These are phyloP conservation scores for Alosa alosa DNA, from an alignment of 2,113 vertebrate genomes.

Conservation along the genomic window DNA sequence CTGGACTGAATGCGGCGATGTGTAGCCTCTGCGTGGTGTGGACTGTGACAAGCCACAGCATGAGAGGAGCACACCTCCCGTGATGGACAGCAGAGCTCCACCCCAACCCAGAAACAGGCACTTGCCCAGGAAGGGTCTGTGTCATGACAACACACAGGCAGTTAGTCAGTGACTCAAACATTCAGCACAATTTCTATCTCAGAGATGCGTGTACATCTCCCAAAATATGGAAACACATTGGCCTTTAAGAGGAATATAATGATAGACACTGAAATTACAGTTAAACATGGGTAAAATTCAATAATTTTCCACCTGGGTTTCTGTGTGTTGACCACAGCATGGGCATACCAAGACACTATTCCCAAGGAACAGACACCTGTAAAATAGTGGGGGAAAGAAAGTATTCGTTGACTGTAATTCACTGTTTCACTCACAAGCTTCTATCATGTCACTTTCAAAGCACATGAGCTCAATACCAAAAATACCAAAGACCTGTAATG, in stretches of 20 bases:
- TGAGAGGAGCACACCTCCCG: constrained; percentile 82
- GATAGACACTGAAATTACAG: neutral
- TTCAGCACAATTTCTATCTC: neutral
- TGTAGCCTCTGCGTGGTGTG: neutral
- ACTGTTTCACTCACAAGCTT: neutral
- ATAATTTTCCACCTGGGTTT: neutral
- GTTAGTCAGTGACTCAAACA: neutral
- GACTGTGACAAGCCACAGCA: constrained; percentile 53
- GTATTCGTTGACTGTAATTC: neutral
- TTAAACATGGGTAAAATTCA: neutral
- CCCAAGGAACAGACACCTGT: constrained; percentile 78
- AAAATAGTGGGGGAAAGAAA: constrained; percentile 10
- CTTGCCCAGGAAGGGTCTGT: constrained; percentile 84
- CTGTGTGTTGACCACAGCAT: constrained; percentile 61
- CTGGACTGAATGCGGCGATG: neutral
- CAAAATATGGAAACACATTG: neutral
- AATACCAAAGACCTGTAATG: neutral
- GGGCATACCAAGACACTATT: constrained; percentile 85
- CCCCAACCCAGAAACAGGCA: constrained; percentile 87
- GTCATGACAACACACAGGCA: neutral
- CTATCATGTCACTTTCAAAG: neutral
- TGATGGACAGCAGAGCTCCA: constrained; percentile 75
- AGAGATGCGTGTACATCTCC: too few species aligned
- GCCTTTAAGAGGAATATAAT: neutral
- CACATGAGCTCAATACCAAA: neutral